phyloP scores from a whole-genome alignment of 2,113 vertebrate species.

The Trachemys scripta region DNA sequence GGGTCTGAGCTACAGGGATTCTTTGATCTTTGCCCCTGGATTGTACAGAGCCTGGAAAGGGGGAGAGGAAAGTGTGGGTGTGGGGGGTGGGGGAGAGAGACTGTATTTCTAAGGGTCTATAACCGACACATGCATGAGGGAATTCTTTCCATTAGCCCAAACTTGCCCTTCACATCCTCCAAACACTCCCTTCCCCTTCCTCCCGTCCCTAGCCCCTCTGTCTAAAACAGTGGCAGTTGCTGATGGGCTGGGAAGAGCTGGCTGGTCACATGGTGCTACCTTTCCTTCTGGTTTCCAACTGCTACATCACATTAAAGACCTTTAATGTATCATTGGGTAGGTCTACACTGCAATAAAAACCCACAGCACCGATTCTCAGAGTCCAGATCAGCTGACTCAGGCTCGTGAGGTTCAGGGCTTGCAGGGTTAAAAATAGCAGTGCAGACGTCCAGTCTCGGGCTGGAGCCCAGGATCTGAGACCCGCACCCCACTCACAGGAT shows the following conservation, averaged over 20 bases:
- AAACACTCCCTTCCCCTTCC: neutral
- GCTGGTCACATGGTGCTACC: neutral
- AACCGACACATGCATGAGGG: neutral
- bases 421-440: neutral
- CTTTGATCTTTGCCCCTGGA: neutral
- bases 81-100: no score
- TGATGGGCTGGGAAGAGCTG: neutral
- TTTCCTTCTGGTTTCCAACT: neutral
- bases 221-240: neutral
- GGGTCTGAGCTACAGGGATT: neutral
- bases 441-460: neutral
- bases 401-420: neutral
- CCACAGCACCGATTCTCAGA: neutral
- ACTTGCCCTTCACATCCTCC: neutral
- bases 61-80: neutral
- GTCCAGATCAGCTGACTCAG: neutral
- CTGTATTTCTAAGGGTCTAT: neutral
- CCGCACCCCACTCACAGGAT: neutral
- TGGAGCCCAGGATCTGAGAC: neutral
- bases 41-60: no score
- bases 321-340: rapidly evolving
- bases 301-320: neutral
- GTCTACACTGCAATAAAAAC: neutral
- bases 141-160: neutral
- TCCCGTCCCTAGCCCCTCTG: neutral